These are phyloP conservation scores for Caenorhabditis virilis DNA, from an alignment of 2,888 invertebrate genomes.

Conservation along the genomic window DNA sequence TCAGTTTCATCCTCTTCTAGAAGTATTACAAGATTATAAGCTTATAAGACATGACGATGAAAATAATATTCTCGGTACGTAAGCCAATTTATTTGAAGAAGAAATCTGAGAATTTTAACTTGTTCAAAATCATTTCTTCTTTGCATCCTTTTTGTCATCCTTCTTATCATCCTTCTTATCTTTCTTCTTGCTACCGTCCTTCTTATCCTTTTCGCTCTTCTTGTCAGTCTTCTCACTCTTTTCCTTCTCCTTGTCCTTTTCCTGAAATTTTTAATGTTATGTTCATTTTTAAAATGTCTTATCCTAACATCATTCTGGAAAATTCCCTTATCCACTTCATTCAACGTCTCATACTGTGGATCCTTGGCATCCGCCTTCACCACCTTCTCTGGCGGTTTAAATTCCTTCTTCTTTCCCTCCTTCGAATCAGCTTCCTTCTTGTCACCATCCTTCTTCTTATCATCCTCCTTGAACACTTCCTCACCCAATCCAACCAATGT, in stretches of 20 bases:
- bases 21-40: too few relatives aligned
- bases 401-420: conserved; percentile 29
- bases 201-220: conserved; percentile 1
- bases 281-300: neutral
- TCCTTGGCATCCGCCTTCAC: conserved; percentile 46
- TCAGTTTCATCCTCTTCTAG: too few relatives aligned
- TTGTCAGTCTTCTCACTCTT: conserved; percentile 1
- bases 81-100: too few relatives aligned
- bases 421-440: conserved; percentile 11
- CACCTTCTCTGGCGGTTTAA: conserved; percentile 32
- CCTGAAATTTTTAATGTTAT: neutral
- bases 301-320: conserved; percentile 28
- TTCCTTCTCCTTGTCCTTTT: conserved; percentile 2
- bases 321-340: conserved; percentile 41
- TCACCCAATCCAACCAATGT: conserved; percentile 31
- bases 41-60: too few relatives aligned
- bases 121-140: too few relatives aligned
- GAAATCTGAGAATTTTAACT: too few relatives aligned
- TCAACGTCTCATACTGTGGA: conserved; percentile 47
- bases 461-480: conserved; percentile 33
- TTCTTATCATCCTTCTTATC: conserved; percentile 3
- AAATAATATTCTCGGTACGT: too few relatives aligned
- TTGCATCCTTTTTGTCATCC: conserved; percentile 1
- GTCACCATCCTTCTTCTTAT: conserved; percentile 1
- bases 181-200: neutral